Percentiles rank a stretch among this genome's conserved stretches.
Evolutionary conservation across 2,113 vertebrate species (phyloP).

Genomic region (Sardina pilchardus): DNA sequence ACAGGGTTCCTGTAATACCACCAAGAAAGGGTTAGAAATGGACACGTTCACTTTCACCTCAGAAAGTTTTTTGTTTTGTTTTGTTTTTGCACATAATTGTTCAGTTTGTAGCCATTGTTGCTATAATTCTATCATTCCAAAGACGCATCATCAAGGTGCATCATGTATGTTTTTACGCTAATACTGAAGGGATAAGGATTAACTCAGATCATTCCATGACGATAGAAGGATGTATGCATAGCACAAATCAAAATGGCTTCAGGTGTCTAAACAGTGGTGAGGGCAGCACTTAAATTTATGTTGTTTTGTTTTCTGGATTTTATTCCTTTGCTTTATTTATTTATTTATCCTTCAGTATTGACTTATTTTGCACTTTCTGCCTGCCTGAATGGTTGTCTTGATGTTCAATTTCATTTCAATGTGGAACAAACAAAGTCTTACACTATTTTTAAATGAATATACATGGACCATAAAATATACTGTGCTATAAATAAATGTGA

Average conservation of each 20-base stretch:
- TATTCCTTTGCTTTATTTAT: constrained; percentile 42
- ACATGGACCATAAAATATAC: constrained; percentile 12
- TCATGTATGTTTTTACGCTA: background rate
- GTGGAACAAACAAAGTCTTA: constrained; percentile 56
- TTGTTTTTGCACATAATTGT: background rate
- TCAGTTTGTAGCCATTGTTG: background rate
- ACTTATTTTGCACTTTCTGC: constrained; percentile 43
- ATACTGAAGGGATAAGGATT: background rate
- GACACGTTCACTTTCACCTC: background rate
- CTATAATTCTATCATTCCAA: background rate
- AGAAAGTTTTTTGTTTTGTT: background rate
- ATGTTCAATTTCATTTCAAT: constrained; percentile 51
- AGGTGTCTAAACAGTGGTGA: background rate
- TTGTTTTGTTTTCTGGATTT: background rate
- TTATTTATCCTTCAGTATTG: constrained; percentile 44
- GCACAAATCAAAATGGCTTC: background rate
- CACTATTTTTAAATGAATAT: constrained; percentile 30
- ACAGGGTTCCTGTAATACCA: background rate
- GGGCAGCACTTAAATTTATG: background rate
- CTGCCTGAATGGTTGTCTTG: constrained; percentile 40
- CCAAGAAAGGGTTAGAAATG: background rate
- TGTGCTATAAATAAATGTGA: constrained; percentile 39
- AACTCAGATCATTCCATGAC: background rate
- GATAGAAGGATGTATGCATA: background rate
- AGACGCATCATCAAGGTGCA: background rate